Evolutionary conservation across 2,888 invertebrate species (phyloP), one percentile per base, ranked within the genome.

Genomic region (Strigamia maritima): DNA sequence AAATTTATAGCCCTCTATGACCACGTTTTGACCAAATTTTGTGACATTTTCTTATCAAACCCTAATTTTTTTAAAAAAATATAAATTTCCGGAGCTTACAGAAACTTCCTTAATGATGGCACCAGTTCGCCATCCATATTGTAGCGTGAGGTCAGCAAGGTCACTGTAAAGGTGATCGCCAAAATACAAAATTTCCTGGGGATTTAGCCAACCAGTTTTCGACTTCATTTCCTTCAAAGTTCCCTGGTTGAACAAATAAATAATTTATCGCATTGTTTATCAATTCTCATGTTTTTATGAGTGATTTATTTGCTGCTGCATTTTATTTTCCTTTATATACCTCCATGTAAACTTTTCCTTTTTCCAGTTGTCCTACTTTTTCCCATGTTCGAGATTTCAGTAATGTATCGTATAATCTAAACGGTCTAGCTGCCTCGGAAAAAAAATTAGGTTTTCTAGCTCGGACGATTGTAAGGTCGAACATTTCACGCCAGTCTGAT

Each of bases 141-240:
- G 94, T 44, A 97, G 87, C 0, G 97, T 97, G 54, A 97, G 95
- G 88, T 98, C 97, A 10, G 97, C 98, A 80, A 98, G 89, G 88
- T 98, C 98, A 84, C 92, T 95, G 88, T 97, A 98, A 0, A 98
- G 97, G 88, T 98, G 98, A 88, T 98, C 98, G 0, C 98, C 98
- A 87, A 98, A 98, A 87, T 98, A 98, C 26, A 98, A 87, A 65
- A 98, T 97, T 83, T 94, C 93, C 84, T 94, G 93, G 0, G 96
- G 96, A 80, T 84, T 83, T 79, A 90, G 88, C 97, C 97, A 98
- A 0, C 94, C 95, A 0, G 97, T 98, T 85, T 97, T 89, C 80
- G 94, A 92, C 86, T 95, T 94, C 40, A 98, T 88, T 85, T 95
- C 94, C 83, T 92, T 92, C 24, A 98, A 93, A 54, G 97, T 98